Percentiles rank a stretch among this genome's conserved stretches.
Conservation (phyloP, 2,797 vertebrate species). For the Bryconaethiops microstoma region DNA sequence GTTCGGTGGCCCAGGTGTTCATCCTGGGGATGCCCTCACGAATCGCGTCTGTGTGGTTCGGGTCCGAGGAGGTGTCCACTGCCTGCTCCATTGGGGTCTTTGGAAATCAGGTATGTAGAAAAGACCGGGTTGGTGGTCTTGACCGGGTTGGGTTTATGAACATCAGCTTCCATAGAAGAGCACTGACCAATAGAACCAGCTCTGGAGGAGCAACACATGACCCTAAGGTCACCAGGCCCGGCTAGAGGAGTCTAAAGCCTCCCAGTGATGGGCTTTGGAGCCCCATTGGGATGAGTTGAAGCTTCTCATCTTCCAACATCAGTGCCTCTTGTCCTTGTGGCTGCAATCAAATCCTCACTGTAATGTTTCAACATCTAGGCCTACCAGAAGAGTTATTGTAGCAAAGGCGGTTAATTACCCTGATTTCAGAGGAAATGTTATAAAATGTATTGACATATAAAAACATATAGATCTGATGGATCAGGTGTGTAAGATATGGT, state of each 20-base stretch:
- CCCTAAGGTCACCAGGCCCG: neutral
- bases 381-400: neutral
- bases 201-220: neutral
- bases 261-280: neutral
- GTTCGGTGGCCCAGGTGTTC: constrained; percentile 89
- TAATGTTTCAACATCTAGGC: neutral
- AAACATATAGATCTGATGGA: neutral
- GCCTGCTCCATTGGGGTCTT: constrained; percentile 92
- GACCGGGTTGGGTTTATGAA: neutral
- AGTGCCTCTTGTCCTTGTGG: neutral
- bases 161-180: neutral
- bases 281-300: neutral
- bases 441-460: neutral
- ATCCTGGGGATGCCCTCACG: constrained; percentile 92
- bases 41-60: constrained; percentile 95
- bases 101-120: constrained; percentile 89
- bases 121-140: neutral
- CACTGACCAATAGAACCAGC: neutral
- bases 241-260: neutral
- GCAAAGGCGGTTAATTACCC: neutral
- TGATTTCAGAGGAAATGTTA: neutral
- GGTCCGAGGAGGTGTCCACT: constrained; percentile 91
- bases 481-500: neutral
- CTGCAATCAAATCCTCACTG: neutral
- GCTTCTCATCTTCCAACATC: neutral